A percentile compares a stretch with the other conserved stretches of the same genome.
Evolutionary conservation across 2,113 vertebrate genomes (phyloP).

Genomic region (Hypanus sabinus): DNA sequence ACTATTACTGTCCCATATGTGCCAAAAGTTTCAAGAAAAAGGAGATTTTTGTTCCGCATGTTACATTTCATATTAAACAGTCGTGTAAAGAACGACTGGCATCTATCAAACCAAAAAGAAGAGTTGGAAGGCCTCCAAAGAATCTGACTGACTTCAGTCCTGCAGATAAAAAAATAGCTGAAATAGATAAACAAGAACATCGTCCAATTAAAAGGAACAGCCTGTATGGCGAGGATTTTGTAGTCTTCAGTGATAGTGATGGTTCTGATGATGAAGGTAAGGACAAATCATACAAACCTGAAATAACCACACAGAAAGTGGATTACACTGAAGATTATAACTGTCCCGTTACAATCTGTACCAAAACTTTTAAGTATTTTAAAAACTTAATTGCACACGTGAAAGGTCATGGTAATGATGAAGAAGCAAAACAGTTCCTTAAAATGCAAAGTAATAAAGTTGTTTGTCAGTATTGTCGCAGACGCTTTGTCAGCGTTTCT

Average conservation of each 20-base stretch:
- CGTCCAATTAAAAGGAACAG: slow-evolving; percentile 71
- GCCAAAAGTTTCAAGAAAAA: slow-evolving; percentile 81
- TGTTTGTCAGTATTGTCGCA: slow-evolving; percentile 91
- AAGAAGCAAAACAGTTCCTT: slow-evolving; percentile 86
- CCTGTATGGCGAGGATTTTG: slow-evolving; percentile 64
- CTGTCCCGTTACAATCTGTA: slow-evolving; percentile 83
- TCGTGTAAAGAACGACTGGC: slow-evolving; percentile 88
- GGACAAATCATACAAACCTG: slow-evolving; percentile 62
- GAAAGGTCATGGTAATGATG: slow-evolving; percentile 78
- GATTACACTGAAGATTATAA: slow-evolving; percentile 69
- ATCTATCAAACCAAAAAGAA: slow-evolving; percentile 80
- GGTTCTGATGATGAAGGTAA: slow-evolving; percentile 62
- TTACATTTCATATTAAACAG: slow-evolving; percentile 88
- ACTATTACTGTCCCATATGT: slow-evolving; percentile 91
- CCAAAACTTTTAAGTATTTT: slow-evolving; percentile 88
- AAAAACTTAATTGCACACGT: slow-evolving; percentile 88
- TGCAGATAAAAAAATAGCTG: slow-evolving; percentile 61
- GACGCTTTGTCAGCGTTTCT: slow-evolving; percentile 84
- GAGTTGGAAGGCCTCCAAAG: slow-evolving; percentile 69
- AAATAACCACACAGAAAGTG: slow-evolving; percentile 49
- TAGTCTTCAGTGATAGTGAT: slow-evolving; percentile 58
- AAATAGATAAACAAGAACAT: slow-evolving; percentile 62
- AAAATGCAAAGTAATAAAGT: slow-evolving; percentile 95
- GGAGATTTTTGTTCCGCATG: slow-evolving; percentile 85
- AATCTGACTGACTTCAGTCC: slow-evolving; percentile 48